Percentiles rank a stretch among this genome's conserved stretches.
These are phyloP conservation scores for Dicranocentrus wangi DNA, from an alignment of 2,888 invertebrate genomes.

Conservation along the genomic window DNA sequence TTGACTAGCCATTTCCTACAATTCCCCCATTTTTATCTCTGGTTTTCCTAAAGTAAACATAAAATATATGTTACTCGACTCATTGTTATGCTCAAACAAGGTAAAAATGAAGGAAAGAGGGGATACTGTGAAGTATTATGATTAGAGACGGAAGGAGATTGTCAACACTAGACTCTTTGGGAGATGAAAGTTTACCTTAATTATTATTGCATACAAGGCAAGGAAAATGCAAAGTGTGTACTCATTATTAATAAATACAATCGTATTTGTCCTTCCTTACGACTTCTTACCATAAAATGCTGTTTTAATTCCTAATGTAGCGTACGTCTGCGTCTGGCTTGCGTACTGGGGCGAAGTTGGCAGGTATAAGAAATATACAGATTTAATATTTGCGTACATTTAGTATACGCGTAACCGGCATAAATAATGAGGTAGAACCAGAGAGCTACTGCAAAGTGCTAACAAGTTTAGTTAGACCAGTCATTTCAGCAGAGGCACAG, in stretches of 20 bases:
- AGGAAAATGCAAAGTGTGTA: slow-evolving; percentile 40
- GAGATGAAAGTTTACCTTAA: slow-evolving; percentile 60
- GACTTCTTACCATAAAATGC: slow-evolving; percentile 1
- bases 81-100: slow-evolving; percentile 38
- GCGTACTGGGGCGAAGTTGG: neutral
- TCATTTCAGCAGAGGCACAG: too few species aligned
- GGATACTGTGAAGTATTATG: slow-evolving; percentile 12
- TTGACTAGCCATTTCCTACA: slow-evolving; percentile 30
- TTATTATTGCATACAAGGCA: slow-evolving; percentile 55
- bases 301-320: slow-evolving; percentile 19
- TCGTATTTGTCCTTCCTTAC: slow-evolving; percentile 39
- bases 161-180: slow-evolving; percentile 41
- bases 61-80: slow-evolving; percentile 18
- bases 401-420: neutral
- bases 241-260: slow-evolving; percentile 38
- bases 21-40: slow-evolving; percentile 36
- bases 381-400: slow-evolving; percentile 1
- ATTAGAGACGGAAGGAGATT: slow-evolving; percentile 54
- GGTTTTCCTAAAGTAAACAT: slow-evolving; percentile 39
- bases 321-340: neutral
- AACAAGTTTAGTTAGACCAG: slow-evolving; percentile 9
- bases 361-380: neutral
- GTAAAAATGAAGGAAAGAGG: slow-evolving; percentile 39
- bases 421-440: slow-evolving; percentile 13
- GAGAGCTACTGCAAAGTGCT: slow-evolving; percentile 22